Base-by-base conservation (phyloP, 92 coral and sea anemone species). In the Epizoanthus ramosus region DNA sequence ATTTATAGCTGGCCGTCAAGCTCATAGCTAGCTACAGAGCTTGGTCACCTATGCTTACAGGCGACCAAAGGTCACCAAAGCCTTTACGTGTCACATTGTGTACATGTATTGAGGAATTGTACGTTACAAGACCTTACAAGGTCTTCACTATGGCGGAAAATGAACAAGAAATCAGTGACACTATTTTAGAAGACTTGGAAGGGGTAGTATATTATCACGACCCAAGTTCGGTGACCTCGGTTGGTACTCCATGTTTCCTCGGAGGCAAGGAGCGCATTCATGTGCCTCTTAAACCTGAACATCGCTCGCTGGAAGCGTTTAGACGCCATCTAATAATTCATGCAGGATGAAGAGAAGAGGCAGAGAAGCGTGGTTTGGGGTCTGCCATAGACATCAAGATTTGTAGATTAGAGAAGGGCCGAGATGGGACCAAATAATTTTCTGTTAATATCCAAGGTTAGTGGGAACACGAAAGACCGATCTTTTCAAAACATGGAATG, bases 311-410 rank as follows among this genome's bases (percentile, higher is more conserved):
- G 28, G 41, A 63, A 65, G 87, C 58, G 37, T 60, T 83, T 71
- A 8, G 43, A 59, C 57, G 59, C 22, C 71, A 83, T n/a, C 45
- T 83, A 4, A 16, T 52, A 33, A 80, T 71, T 28, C 71, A 35
- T 58, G 85, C 85, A 1, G 84, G 89, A 53, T 70, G 79, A 16
- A 85, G 71, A 68, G 68, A 56, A 52, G 90, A 87, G 47, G 85
- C 90, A 56, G 84, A 83, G 64, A 87, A 87, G 31, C 84, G 87
- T 65, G 90, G 87, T 7, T 63, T 87, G 22, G 84, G 90, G 28
- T 75, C 90, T 13, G 66, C 65, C 5, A 83, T 87, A 56, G 87
- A 87, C 19, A 47, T 87, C 64, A 87, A 81, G 63, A 61, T 87
- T 3, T 87, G 87, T 43, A 22, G 87, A 35, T 83, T 77, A 17